Conservation (phyloP, 2,888 invertebrate genomes). For the Tetropium fuscum region DNA sequence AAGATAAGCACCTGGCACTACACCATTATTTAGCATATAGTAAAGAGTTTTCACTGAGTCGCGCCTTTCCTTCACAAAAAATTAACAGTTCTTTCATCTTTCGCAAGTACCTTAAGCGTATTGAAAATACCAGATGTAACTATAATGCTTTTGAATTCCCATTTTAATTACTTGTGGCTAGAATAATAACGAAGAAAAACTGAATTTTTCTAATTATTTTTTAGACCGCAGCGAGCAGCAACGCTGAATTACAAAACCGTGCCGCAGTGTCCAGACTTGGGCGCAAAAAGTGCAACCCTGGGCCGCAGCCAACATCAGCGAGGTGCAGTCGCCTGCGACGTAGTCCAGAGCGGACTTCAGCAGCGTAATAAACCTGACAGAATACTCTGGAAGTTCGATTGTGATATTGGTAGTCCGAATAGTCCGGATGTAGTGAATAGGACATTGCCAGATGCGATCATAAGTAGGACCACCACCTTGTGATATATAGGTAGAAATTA, state of each 20-base stretch:
- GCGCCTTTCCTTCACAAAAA: too few species aligned
- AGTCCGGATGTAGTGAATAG: constrained; percentile 64
- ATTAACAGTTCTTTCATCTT: too few species aligned
- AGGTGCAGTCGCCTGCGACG: constrained; percentile 79
- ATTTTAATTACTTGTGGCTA: neutral
- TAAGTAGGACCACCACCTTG: constrained; percentile 65
- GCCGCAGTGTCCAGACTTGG: constrained; percentile 55
- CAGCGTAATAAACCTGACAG: constrained; percentile 76
- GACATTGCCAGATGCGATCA: constrained; percentile 61
- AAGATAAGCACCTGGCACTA: too few species aligned
- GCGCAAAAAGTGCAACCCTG: constrained; percentile 38
- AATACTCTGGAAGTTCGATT: constrained; percentile 66
- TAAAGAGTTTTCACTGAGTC: too few species aligned
- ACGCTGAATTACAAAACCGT: constrained; percentile 58
- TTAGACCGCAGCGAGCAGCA: constrained; percentile 54
- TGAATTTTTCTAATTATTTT: neutral
- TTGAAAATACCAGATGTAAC: too few species aligned
- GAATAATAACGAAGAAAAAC: too few species aligned
- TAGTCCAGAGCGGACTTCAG: constrained; percentile 92
- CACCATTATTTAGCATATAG: too few species aligned
- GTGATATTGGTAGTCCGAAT: constrained; percentile 63
- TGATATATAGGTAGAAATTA: constrained; percentile 55
- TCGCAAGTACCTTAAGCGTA: too few species aligned
- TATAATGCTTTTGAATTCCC: neutral
- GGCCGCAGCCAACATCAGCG: constrained; percentile 22